Evolutionary conservation across 2,797 vertebrate species (phyloP), one percentile per base, ranked within the genome.

Genomic region (Tragelaphus eurycerus): DNA sequence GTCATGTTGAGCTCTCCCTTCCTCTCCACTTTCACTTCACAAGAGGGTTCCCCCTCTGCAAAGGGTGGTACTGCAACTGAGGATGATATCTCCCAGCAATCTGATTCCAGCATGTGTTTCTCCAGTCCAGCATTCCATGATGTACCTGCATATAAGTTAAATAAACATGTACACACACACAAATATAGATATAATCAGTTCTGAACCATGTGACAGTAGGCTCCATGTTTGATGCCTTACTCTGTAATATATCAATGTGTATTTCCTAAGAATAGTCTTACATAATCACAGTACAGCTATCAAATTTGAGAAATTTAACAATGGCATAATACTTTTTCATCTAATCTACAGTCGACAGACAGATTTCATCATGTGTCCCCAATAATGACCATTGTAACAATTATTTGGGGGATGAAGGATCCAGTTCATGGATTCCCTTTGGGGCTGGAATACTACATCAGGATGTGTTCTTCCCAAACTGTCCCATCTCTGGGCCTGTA

Each of bases 291-390:
- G 27, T 17, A 38, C 11, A 93, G 83, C 50, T 76, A 78, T 50
- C 34, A 86, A 93, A 94, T 86, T 87, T 57, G 94, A 93, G 11
- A 94, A 62, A 88, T 57, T 91, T 95, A 89, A 96, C 19, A 52
- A 19, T 54, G n/a, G 54, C 31, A 1, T 87, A 93, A 86, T 48
- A 82, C 23, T 83, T 96, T 96, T 29, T 89, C 46, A 71, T 60
- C 59, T 67, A 90, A 60, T 87, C 34, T 71, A 84, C 14, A 48
- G 27, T n/a, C 34, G 29, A 95, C 14, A 90, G 9, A n/a, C 43
- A 82, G 57, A 91, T 93, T 94, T 95, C 25, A 89, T 96, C 71
- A 34, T 31, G 31, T 76, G 74, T 43, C 4, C 48, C 14, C 38
- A 83, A 17, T 4, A 95, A 60, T 52, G n/a, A 84, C 29, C 64